phyloP scores from a whole-genome alignment of 2,888 invertebrate genomes.

The Parnassius apollo region DNA sequence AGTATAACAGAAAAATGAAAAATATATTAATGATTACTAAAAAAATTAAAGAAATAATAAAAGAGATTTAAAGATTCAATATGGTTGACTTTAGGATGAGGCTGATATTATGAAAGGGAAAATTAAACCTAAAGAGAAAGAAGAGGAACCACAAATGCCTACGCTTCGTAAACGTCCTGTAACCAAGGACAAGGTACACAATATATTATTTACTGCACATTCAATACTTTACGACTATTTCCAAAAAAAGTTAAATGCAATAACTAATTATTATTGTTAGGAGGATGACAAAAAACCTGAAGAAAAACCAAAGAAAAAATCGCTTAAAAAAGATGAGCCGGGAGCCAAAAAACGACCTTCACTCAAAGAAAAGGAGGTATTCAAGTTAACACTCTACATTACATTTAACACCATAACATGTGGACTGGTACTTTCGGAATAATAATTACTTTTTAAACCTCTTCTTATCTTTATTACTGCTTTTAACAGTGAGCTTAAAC shows the following conservation, averaged over 20 bases:
- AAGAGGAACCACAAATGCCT: conserved; percentile 68
- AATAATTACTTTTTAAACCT: background rate
- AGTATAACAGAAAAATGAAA: background rate
- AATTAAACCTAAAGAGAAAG: conserved; percentile 71
- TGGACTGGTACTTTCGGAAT: conserved; percentile 18
- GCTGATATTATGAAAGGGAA: conserved; percentile 71
- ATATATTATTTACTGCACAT: conserved; percentile 3
- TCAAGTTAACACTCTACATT: conserved; percentile 34
- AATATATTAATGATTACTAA: background rate
- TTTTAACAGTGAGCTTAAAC: background rate
- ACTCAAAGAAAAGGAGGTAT: conserved; percentile 74
- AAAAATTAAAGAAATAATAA: conserved; percentile 9
- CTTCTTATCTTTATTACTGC: background rate
- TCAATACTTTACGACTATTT: background rate
- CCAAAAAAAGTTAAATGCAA: conserved; percentile 1
- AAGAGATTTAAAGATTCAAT: conserved; percentile 12
- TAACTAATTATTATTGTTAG: conserved; percentile 42
- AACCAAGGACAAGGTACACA: conserved; percentile 68
- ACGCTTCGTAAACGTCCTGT: conserved; percentile 68
- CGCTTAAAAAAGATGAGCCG: conserved; percentile 63
- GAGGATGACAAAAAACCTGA: conserved; percentile 72
- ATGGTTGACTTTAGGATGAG: conserved; percentile 59
- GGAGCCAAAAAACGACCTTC: conserved; percentile 69
- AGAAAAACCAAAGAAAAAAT: conserved; percentile 69
- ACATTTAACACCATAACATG: conserved; percentile 40